A percentile compares a stretch with the other conserved stretches of the same genome.
phyloP scores from a whole-genome alignment of 2,113 vertebrate genomes.

The Lophura nycthemera region DNA sequence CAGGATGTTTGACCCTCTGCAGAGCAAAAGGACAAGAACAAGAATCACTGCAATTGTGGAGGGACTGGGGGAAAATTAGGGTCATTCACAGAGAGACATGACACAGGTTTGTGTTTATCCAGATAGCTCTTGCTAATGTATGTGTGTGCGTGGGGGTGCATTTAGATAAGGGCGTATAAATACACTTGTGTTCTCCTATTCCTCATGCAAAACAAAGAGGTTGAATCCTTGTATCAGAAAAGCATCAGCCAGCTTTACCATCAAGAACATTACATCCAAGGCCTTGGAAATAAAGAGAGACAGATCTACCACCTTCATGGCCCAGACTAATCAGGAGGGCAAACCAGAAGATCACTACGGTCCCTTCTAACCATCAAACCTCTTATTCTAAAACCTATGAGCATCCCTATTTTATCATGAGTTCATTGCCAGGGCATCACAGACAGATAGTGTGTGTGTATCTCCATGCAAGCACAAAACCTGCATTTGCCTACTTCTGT shows the following conservation, averaged over 20 bases:
- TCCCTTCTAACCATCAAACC: neutral
- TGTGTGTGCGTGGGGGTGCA: neutral
- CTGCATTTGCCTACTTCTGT: neutral
- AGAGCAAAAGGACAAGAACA: conserved; percentile 51
- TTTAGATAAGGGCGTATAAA: conserved; percentile 61
- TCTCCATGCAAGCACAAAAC: neutral
- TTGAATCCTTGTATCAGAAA: neutral
- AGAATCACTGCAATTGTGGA: conserved; percentile 46
- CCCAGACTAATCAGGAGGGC: neutral
- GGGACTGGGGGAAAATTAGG: conserved; percentile 40
- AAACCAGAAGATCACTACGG: neutral
- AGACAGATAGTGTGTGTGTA: neutral
- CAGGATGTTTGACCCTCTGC: conserved; percentile 32
- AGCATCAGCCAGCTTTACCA: fast-evolving
- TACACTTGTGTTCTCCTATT: neutral
- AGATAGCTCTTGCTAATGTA: neutral
- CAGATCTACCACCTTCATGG: neutral
- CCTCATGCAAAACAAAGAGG: conserved; percentile 31
- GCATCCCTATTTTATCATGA: neutral
- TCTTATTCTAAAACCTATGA: neutral
- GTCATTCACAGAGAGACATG: conserved; percentile 46
- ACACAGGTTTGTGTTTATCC: conserved; percentile 64
- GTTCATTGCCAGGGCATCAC: neutral
- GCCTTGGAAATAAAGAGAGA: conserved; percentile 12
- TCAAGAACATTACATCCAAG: neutral